phyloP scores from a whole-genome alignment of 2,113 vertebrate genomes.

The Lophochroa leadbeateri region DNA sequence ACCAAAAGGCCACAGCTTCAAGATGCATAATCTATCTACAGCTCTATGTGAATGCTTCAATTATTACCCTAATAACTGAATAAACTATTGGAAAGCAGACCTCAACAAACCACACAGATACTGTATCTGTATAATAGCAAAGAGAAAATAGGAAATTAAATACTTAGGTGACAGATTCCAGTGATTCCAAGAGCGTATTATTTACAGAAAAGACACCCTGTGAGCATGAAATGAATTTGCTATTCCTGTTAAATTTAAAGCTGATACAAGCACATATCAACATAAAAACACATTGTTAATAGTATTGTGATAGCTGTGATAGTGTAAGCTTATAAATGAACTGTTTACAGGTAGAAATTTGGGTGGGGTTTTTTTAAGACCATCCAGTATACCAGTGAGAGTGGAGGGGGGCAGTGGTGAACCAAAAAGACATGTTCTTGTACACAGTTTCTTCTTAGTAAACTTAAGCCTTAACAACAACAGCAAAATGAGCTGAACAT shows the following conservation, averaged over 20 bases:
- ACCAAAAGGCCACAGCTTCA: neutral
- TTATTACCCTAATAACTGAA: neutral
- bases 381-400: accelerated
- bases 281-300: neutral
- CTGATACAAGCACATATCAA: neutral
- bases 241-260: neutral
- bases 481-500: neutral
- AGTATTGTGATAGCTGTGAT: neutral
- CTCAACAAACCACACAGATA: neutral
- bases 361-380: neutral
- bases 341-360: neutral
- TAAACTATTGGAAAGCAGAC: neutral
- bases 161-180: neutral
- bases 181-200: neutral
- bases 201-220: neutral
- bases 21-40: neutral
- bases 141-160: neutral
- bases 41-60: neutral
- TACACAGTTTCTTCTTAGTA: neutral
- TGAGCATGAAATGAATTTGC: neutral
- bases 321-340: neutral
- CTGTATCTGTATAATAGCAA: neutral
- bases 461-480: neutral
- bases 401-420: neutral
- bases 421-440: neutral